Evolutionary conservation across 2,113 vertebrate genomes (phyloP), one percentile per base, ranked within the genome.

Genomic region (Gulo gulo): DNA sequence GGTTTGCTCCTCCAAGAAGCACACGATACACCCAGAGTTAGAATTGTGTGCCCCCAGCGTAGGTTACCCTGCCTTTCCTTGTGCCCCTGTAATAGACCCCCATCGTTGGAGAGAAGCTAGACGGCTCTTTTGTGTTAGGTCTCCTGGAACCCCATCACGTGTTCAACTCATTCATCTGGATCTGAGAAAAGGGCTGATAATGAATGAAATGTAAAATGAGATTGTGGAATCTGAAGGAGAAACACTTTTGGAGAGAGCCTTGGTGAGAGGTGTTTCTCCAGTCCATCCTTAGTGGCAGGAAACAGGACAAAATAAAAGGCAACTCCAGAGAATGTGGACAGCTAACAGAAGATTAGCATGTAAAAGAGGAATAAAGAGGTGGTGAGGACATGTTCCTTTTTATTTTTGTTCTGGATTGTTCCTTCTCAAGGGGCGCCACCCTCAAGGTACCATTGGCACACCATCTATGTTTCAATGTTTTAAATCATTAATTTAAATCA

Each of bases 41-140:
- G 12, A 21, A 23, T 4, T 39, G 6, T 15, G 6, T 14, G 34
- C 4, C 24, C 23, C 67, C 5, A 2, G 47, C 45, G 0, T 14
- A 3, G 2, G 1, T 7, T 73, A 42, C 7, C 45, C 18, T 88
- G 13, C 0, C 81, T n/a, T 31, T 65, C 6, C 12, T 3, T 13
- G 47, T 11, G 18, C 1, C 18, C 65, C 39, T 16, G 26, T 21
- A 34, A 16, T 57, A 47, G 61, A 11, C 4, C 29, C n/a, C 65
- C 23, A 6, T 11, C 24, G 16, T 13, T 29, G 13, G 59, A 59
- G 34, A 55, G 6, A 31, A 4, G 9, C 52, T 18, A 3, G 50
- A n/a, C 3, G 20, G 6, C 13, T 73, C 65, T 78, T n/a, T 90
- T 24, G 11, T 65, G 63, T 26, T 16, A 50, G 21, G 16, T 31